Percentiles rank a stretch among this genome's conserved stretches.
Conservation (phyloP, 2,113 vertebrate genomes). For the Notiomystis cincta region DNA sequence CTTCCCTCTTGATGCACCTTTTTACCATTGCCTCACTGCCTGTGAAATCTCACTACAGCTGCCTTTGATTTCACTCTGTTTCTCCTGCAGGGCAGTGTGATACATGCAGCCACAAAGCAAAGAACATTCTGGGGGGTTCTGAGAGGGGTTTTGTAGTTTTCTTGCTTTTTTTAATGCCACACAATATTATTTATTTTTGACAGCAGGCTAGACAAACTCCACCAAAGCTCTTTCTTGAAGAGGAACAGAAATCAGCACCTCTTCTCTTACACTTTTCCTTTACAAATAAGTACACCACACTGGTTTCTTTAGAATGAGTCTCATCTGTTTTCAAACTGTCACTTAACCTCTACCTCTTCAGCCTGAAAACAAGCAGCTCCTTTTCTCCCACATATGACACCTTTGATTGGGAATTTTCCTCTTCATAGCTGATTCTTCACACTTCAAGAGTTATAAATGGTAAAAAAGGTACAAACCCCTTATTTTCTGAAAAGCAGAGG, state of each 20-base stretch:
- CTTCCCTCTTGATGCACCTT: background rate
- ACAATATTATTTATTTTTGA: background rate
- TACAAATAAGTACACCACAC: background rate
- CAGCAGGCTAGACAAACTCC: background rate
- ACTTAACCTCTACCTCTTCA: conserved; percentile 10
- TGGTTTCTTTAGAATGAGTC: background rate
- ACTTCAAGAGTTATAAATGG: background rate
- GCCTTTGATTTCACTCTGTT: background rate
- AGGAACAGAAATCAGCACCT: background rate
- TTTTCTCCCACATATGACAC: background rate
- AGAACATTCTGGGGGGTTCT: background rate
- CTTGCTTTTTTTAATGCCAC: background rate
- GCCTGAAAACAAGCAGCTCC: background rate
- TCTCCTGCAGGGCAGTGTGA: background rate
- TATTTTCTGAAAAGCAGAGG: background rate
- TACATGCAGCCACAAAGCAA: background rate
- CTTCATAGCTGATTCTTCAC: background rate
- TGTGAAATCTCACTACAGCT: background rate
- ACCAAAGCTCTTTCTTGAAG: background rate
- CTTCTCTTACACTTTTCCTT: background rate
- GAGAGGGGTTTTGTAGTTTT: rapidly evolving
- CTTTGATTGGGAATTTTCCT: conserved; percentile 5
- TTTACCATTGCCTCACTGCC: background rate
- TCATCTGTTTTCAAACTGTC: background rate
- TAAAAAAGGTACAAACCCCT: background rate